Conservation (phyloP, 1,140 invertebrate species). For the Eubasilissa regina region DNA sequence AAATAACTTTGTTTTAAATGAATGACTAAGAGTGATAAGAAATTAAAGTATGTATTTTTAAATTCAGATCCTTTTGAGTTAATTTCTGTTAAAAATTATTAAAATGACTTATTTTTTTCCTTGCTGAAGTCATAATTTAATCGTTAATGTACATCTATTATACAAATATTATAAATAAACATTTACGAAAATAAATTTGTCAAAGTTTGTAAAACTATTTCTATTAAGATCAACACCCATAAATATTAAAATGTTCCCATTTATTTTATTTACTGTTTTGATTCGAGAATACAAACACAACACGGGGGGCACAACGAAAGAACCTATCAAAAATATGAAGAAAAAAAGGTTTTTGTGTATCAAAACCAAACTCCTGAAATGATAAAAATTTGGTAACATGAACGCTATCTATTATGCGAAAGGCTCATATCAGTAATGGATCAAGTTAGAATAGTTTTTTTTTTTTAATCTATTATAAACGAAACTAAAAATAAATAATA, state of each 20-base stretch:
- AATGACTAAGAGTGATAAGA: no score
- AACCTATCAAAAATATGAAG: constrained; percentile 6
- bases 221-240: constrained; percentile 1
- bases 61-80: no score
- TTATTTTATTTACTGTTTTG: constrained; percentile 39
- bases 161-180: no score
- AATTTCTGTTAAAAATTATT: no score
- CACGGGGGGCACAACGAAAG: constrained; percentile 24
- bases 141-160: no score
- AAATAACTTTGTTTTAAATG: no score
- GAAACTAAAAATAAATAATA: no score
- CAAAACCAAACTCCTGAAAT: constrained; percentile 27
- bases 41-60: no score
- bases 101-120: no score
- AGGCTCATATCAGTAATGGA: not conserved
- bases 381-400: constrained; percentile 38
- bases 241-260: constrained; percentile 33
- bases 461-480: no score
- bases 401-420: constrained; percentile 7
- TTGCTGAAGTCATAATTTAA: no score
- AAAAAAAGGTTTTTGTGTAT: constrained; percentile 16
- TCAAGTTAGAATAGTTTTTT: not conserved
- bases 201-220: not conserved
- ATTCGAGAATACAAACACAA: constrained; percentile 23
- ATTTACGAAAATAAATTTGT: no score